phyloP scores from a whole-genome alignment of 1,140 invertebrate genomes.

The Mactra quadrangularis region DNA sequence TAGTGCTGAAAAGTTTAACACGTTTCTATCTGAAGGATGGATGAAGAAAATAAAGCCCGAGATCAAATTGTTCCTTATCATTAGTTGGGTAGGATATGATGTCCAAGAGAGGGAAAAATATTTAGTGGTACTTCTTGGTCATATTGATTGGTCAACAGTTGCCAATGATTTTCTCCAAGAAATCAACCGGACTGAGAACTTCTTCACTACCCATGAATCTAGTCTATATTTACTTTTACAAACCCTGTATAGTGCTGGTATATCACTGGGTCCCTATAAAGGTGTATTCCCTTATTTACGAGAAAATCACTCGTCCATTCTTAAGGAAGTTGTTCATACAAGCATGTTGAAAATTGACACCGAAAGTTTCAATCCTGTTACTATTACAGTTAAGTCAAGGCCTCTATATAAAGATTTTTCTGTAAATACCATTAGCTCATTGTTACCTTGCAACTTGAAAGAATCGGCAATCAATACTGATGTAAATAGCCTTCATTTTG shows the following conservation, averaged over 20 bases:
- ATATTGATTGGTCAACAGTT: slow-evolving; percentile 78
- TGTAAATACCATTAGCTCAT: slow-evolving; percentile 58
- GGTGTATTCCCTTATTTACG: slow-evolving; percentile 85
- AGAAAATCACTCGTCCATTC: slow-evolving; percentile 81
- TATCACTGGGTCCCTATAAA: slow-evolving; percentile 85
- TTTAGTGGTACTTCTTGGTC: slow-evolving; percentile 71
- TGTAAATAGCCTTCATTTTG: slow-evolving; percentile 57
- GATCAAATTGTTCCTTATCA: slow-evolving; percentile 78
- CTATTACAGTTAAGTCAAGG: slow-evolving; percentile 70
- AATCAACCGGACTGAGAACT: slow-evolving; percentile 79
- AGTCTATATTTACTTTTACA: slow-evolving; percentile 86
- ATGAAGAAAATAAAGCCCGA: slow-evolving; percentile 76
- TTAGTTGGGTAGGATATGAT: slow-evolving; percentile 78
- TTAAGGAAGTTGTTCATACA: slow-evolving; percentile 71
- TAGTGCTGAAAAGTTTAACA: slow-evolving; percentile 77
- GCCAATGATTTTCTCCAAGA: slow-evolving; percentile 78
- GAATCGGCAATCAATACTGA: slow-evolving; percentile 64
- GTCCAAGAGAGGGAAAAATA: slow-evolving; percentile 74
- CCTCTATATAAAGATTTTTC: slow-evolving; percentile 58
- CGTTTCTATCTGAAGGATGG: slow-evolving; percentile 76
- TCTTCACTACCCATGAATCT: slow-evolving; percentile 79
- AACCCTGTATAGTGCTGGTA: slow-evolving; percentile 85
- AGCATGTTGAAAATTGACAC: slow-evolving; percentile 65
- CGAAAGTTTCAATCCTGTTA: slow-evolving; percentile 70
- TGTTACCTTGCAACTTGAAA: slow-evolving; percentile 15